Conservation (phyloP, 2,797 vertebrate genomes). For the Nothura maculosa region DNA sequence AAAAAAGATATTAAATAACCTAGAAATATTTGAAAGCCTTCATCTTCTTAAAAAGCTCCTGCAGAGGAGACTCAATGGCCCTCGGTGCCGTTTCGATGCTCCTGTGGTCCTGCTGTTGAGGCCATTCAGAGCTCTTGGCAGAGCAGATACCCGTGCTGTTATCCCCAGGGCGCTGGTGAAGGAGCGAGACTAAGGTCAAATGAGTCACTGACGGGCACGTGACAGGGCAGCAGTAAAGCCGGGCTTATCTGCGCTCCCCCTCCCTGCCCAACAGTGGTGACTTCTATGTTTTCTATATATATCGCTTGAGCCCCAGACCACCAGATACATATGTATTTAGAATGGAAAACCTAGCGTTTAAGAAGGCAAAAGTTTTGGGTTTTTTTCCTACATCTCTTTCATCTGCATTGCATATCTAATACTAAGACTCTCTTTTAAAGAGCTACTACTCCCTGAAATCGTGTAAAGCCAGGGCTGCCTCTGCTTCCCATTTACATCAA, state of each 20-base stretch:
- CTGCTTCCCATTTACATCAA: not conserved
- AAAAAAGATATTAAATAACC: not conserved
- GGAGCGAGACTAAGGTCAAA: rapidly evolving
- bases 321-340: rapidly evolving
- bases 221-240: constrained; percentile 5
- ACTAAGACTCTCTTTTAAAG: not conserved
- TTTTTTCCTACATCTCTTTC: not conserved
- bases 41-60: not conserved
- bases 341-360: not conserved
- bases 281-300: not conserved
- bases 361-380: not conserved
- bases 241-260: not conserved
- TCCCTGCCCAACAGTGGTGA: not conserved
- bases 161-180: rapidly evolving
- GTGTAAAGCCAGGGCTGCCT: rapidly evolving
- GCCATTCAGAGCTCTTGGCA: not conserved
- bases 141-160: rapidly evolving
- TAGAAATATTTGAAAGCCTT: not conserved
- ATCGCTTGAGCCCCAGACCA: not conserved
- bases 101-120: not conserved
- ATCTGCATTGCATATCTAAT: not conserved
- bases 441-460: not conserved
- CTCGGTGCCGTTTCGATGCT: not conserved
- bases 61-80: not conserved
- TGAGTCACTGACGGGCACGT: constrained; percentile 23